These are phyloP conservation scores for Ferrisia virgata DNA, from an alignment of 2,888 invertebrate species.

Conservation along the genomic window DNA sequence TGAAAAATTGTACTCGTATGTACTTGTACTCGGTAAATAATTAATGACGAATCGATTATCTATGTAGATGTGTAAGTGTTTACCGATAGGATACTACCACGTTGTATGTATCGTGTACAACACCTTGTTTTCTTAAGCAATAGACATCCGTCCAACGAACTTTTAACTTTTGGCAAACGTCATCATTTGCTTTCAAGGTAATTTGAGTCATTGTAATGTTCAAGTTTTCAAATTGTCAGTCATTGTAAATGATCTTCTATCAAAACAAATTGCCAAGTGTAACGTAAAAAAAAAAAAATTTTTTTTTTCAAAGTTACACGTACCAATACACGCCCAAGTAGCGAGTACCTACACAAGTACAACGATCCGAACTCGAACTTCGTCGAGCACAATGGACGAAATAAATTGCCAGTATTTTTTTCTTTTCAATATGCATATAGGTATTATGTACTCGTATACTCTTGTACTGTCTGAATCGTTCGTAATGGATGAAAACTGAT, in stretches of 20 bases:
- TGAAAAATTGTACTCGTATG: too few species aligned
- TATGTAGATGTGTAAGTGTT: background rate
- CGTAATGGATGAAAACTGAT: background rate
- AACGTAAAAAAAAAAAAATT: constrained; percentile 2
- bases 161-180: constrained; percentile 16
- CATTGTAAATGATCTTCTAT: constrained; percentile 18
- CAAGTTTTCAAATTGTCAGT: constrained; percentile 31
- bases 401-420: background rate
- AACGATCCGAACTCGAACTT: background rate
- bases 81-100: background rate
- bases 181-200: constrained; percentile 28
- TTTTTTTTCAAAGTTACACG: background rate
- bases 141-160: constrained; percentile 7
- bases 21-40: too few species aligned
- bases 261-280: constrained; percentile 27
- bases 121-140: constrained; percentile 26
- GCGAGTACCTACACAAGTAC: background rate
- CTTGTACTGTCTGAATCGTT: too few species aligned
- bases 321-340: background rate
- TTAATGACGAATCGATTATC: constrained; percentile 6
- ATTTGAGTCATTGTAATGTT: constrained; percentile 28
- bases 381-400: background rate
- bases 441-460: too few species aligned
- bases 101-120: background rate
- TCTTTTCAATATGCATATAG: too few species aligned